Conservation (phyloP, 92 coral and sea anemone species). For the Epizoanthus ramosus region DNA sequence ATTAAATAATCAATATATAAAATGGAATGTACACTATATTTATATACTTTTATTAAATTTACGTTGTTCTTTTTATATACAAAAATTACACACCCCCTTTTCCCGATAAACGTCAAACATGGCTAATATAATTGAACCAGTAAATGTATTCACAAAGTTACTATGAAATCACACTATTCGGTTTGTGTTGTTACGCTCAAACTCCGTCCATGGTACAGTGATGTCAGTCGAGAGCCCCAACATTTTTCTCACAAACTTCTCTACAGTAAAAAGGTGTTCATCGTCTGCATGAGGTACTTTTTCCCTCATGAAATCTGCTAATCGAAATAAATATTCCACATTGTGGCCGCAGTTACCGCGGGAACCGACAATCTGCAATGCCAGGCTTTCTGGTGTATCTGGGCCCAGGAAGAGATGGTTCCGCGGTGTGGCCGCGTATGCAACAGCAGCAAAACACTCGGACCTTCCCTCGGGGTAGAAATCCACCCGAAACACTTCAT, state of each 20-base stretch:
- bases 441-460: constrained; percentile 61
- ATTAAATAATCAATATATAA: too few species aligned
- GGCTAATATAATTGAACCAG: too few species aligned
- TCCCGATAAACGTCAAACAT: too few species aligned
- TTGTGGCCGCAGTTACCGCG: constrained; percentile 83
- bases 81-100: too few species aligned
- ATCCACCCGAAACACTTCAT: constrained; percentile 64
- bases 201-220: constrained; percentile 61
- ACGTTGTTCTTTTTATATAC: too few species aligned
- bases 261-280: constrained; percentile 73
- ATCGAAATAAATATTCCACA: constrained; percentile 80
- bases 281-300: constrained; percentile 72
- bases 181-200: background rate
- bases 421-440: constrained; percentile 73
- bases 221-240: constrained; percentile 68
- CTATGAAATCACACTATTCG: too few species aligned
- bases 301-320: constrained; percentile 84
- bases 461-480: constrained; percentile 55
- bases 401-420: constrained; percentile 80
- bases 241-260: constrained; percentile 56
- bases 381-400: constrained; percentile 71
- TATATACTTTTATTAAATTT: too few species aligned
- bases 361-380: constrained; percentile 73
- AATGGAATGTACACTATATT: too few species aligned
- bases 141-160: too few species aligned